These are phyloP conservation scores for Triplophysa dalaica DNA, from an alignment of 2,113 vertebrate genomes.

Conservation along the genomic window DNA sequence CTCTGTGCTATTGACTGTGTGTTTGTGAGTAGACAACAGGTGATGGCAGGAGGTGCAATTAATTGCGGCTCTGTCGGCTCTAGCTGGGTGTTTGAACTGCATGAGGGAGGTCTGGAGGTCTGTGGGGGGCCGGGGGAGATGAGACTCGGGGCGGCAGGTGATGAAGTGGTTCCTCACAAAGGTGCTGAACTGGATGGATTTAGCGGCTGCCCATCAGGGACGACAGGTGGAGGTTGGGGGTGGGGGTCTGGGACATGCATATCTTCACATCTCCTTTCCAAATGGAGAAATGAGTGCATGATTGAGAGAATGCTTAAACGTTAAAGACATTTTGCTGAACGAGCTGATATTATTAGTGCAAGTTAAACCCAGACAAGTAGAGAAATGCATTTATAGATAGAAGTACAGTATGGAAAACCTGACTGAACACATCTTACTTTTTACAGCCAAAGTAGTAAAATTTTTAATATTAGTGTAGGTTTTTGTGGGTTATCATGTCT, in stretches of 20 bases:
- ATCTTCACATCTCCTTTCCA: not conserved
- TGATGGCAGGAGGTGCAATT: conserved; percentile 15
- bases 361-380: too few species aligned
- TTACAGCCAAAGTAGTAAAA: too few species aligned
- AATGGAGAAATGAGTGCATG: not conserved
- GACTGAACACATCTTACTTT: too few species aligned
- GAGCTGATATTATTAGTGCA: not conserved
- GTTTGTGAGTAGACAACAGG: conserved; percentile 33
- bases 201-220: not conserved
- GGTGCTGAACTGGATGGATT: conserved; percentile 12
- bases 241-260: not conserved
- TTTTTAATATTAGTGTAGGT: too few species aligned
- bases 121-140: not conserved
- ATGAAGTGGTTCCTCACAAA: conserved; percentile 14
- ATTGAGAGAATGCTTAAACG: not conserved
- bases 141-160: conserved; percentile 17
- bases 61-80: not conserved
- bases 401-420: too few species aligned
- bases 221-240: conserved; percentile 21
- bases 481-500: too few species aligned
- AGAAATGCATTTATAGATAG: too few species aligned
- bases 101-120: conserved; percentile 9
- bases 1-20: not conserved
- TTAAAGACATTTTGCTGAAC: not conserved
- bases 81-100: conserved; percentile 2